phyloP scores from a whole-genome alignment of 2,113 vertebrate species.

The Scopus umbretta region DNA sequence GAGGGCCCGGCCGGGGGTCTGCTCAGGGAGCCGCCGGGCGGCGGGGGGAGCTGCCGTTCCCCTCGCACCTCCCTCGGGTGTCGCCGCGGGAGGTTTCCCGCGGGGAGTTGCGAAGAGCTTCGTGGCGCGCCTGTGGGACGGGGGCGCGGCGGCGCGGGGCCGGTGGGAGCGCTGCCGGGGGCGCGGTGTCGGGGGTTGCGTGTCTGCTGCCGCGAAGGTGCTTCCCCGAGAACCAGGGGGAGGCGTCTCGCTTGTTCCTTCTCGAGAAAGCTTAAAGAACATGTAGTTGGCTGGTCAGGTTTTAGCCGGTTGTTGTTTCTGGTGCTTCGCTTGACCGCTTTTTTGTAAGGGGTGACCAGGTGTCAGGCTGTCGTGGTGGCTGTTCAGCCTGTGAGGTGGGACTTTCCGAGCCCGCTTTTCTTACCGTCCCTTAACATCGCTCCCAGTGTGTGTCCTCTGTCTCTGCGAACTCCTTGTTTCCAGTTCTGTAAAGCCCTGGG shows the following conservation, averaged over 20 bases:
- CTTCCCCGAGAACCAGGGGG: neutral
- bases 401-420: neutral
- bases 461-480: neutral
- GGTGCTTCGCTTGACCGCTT: neutral
- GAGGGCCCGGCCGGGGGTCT: neutral
- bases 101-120: neutral
- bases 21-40: neutral
- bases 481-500: neutral
- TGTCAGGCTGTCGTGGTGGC: neutral
- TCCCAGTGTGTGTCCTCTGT: rapidly evolving
- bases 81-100: neutral
- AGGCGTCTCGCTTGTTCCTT: neutral
- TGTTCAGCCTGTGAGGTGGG: neutral
- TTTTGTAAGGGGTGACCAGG: neutral
- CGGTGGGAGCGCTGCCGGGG: neutral
- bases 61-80: too few species aligned
- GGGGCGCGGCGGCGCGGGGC: neutral
- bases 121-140: neutral
- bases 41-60: neutral
- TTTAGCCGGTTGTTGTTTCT: neutral
- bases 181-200: rapidly evolving
- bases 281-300: rapidly evolving
- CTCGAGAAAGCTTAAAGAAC: neutral
- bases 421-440: neutral
- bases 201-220: neutral